These are phyloP conservation scores for Aplochiton taeniatus DNA, from an alignment of 2,797 vertebrate genomes.

Conservation along the genomic window DNA sequence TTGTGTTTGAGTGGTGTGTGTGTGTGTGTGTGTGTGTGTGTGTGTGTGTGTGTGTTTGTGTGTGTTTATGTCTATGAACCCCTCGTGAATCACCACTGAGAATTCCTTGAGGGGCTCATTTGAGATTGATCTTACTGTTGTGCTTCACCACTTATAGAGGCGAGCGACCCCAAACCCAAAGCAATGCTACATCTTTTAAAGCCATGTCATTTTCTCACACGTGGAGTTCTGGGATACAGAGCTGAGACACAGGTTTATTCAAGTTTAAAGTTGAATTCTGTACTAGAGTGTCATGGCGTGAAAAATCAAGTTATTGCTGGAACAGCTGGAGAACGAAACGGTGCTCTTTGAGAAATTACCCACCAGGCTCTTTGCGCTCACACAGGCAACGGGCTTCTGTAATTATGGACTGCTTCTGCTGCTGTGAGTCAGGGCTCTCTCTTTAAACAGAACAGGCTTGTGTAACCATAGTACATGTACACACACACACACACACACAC, in stretches of 20 bases:
- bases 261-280: too few relatives aligned
- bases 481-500: slow-evolving; percentile 9
- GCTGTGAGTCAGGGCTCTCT: slow-evolving; percentile 14
- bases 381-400: slow-evolving; percentile 53
- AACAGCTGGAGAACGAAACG: too few relatives aligned
- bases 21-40: slow-evolving; percentile 12
- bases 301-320: slow-evolving; percentile 47
- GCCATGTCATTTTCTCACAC: background rate
- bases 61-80: slow-evolving; percentile 11
- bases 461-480: background rate
- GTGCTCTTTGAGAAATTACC: slow-evolving; percentile 66
- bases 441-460: slow-evolving; percentile 41
- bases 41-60: slow-evolving; percentile 17
- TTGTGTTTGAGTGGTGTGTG: slow-evolving; percentile 13
- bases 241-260: too few relatives aligned
- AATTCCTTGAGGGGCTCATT: slow-evolving; percentile 43
- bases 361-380: slow-evolving; percentile 57
- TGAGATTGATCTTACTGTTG: slow-evolving; percentile 15
- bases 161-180: background rate
- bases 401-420: slow-evolving; percentile 64
- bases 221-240: too few relatives aligned
- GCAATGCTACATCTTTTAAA: background rate
- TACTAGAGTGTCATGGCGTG: too few relatives aligned
- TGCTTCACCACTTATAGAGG: slow-evolving; percentile 7
- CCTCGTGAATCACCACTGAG: slow-evolving; percentile 38